Evolutionary conservation across 2,113 vertebrate genomes (phyloP), one percentile per base, ranked within the genome.

Genomic region (Nothoprocta perdicaria): DNA sequence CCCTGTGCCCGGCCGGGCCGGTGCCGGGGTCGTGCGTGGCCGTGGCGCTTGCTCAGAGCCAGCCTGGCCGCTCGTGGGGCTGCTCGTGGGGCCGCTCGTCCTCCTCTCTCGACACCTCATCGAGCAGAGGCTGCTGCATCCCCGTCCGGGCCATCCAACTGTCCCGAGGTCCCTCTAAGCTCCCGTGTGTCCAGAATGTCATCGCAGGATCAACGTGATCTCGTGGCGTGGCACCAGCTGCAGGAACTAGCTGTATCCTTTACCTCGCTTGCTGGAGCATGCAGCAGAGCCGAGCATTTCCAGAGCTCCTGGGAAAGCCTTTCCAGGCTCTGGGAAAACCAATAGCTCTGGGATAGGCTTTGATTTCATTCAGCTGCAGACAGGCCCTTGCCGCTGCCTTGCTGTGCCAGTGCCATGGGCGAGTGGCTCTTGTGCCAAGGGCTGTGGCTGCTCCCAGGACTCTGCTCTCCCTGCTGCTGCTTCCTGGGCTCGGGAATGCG

Each of bases 291-390:
- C 31, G 50, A 60, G 52, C 1, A 0, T 60, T 81, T 84, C 31
- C 71, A 84, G 66, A 81, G 58, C 79, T 84, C 66, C 75, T 82
- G 74, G 78, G 90, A 89, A 89, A 92, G 79, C 87, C 72, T 73
- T 69, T 7, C 38, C 40, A 29, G 67, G 91, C 92, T 94, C 94
- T 80, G 87, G 75, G 75, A 76, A 89, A 91, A 82, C 58, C 75
- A 52, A 5, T 21, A 61, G 21, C 45, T 76, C 75, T 15, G 53
- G 53, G 40, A 80, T 6, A 15, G 35, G n/a, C 60, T 41, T 78
- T 84, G 61, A 23, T 73, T 41, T 74, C 18, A 5, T 18, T 78
- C 74, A 73, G 53, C 67, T 45, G 87, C 74, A 61, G 77, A 78
- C 1, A 5, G 46, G 76, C 0, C 5, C 12, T 16, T 85, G 76